Percentiles rank a stretch among this genome's conserved stretches.
These are phyloP conservation scores for Aleadryas rufinucha DNA, from an alignment of 2,113 vertebrate species.

Conservation along the genomic window DNA sequence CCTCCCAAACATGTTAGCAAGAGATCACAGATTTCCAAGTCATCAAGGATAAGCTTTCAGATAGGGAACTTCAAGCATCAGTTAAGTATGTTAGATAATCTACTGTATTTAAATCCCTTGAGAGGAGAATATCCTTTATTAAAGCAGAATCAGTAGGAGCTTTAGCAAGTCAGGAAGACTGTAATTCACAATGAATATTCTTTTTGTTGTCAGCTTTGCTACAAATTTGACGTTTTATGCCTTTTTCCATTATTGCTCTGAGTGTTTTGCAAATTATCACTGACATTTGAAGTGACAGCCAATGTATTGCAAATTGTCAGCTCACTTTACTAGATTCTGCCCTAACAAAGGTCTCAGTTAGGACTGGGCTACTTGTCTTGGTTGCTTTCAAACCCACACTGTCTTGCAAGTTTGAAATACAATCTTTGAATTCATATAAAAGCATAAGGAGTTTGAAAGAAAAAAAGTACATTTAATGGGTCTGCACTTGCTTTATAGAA, in stretches of 20 bases:
- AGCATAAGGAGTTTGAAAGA: background rate
- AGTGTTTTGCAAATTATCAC: slow-evolving; percentile 36
- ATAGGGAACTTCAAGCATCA: background rate
- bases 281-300: slow-evolving; percentile 41
- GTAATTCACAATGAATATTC: slow-evolving; percentile 23
- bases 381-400: slow-evolving; percentile 33
- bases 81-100: slow-evolving; percentile 35
- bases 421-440: background rate
- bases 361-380: slow-evolving; percentile 15
- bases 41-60: background rate
- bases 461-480: background rate
- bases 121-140: slow-evolving; percentile 42
- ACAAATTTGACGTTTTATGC: slow-evolving; percentile 14
- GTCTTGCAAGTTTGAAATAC: background rate
- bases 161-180: slow-evolving; percentile 21
- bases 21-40: background rate
- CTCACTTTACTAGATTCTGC: slow-evolving; percentile 22
- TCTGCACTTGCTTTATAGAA: background rate
- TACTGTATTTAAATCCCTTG: slow-evolving; percentile 27
- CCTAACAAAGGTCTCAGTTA: slow-evolving; percentile 36
- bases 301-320: slow-evolving; percentile 9
- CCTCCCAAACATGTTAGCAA: background rate
- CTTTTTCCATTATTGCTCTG: slow-evolving; percentile 5
- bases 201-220: slow-evolving; percentile 35
- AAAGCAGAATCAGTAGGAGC: slow-evolving; percentile 23